Conservation (phyloP, 2,797 vertebrate genomes). For the Paratrypauchen microcephalus region DNA sequence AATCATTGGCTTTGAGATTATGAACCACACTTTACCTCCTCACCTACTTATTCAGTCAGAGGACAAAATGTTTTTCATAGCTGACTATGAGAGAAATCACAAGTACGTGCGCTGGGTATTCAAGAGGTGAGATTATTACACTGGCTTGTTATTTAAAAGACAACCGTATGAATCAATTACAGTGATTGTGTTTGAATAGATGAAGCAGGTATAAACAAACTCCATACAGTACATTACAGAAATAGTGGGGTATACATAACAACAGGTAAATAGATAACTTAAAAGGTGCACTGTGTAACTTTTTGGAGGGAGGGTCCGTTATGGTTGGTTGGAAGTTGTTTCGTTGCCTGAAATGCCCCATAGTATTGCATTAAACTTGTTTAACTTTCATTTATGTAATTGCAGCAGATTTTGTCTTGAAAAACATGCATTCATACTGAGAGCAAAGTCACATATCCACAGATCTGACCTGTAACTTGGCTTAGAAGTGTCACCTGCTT, state of each 20-base stretch:
- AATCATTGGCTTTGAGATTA: conserved; percentile 3
- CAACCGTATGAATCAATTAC: background rate
- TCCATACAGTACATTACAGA: background rate
- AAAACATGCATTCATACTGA: too few species aligned
- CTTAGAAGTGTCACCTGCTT: too few species aligned
- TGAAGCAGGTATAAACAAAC: background rate
- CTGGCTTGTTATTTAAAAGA: background rate
- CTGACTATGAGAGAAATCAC: background rate
- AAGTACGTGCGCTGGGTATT: background rate
- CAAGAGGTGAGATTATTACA: conserved; percentile 1
- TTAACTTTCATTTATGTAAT: too few species aligned
- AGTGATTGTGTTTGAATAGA: background rate
- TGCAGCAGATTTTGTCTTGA: too few species aligned
- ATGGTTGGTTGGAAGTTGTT: too few species aligned
- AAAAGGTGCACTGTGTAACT: background rate
- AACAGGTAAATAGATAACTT: background rate
- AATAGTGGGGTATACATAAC: background rate
- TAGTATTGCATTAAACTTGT: too few species aligned
- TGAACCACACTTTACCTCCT: background rate
- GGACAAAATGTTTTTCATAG: background rate
- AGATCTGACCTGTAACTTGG: too few species aligned
- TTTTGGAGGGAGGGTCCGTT: too few species aligned
- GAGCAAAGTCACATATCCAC: too few species aligned
- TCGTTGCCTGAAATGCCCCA: too few species aligned
- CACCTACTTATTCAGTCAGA: background rate